Evolutionary conservation across 1,140 invertebrate genomes (phyloP).

Genomic region (Platorchestia sp.): DNA sequence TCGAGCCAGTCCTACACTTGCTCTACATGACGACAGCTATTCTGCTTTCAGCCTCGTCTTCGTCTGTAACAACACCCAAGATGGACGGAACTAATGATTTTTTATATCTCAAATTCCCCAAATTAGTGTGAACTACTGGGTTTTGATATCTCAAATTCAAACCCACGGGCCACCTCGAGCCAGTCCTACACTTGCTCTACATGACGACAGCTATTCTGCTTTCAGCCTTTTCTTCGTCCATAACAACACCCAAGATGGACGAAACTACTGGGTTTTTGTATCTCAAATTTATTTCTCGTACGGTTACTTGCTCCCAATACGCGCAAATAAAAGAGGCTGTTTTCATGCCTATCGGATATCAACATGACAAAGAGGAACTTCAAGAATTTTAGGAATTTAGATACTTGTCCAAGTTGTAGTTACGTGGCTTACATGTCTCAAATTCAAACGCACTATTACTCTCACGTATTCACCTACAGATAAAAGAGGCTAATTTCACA

Average conservation of each 20-base stretch:
- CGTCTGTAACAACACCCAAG: neutral
- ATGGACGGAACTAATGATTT: no score
- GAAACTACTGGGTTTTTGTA: no score
- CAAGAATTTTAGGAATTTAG: no score
- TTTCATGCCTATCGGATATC: no score
- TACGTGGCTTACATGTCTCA: neutral
- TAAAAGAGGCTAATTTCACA: neutral
- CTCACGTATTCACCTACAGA: neutral
- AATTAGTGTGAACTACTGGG: no score
- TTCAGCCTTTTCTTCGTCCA: neutral
- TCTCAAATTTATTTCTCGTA: no score
- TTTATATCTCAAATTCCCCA: no score
- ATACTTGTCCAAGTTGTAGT: no score
- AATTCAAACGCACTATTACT: neutral
- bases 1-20: neutral
- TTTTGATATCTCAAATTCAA: no score
- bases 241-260: neutral
- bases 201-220: neutral
- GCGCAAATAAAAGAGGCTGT: no score
- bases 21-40: neutral
- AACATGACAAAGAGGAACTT: no score
- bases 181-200: neutral
- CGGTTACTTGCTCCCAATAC: no score
- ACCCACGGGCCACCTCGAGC: neutral
- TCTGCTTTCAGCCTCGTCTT: neutral